Evolutionary conservation across 2,113 vertebrate genomes (phyloP).

Genomic region (Taxidea taxus): DNA sequence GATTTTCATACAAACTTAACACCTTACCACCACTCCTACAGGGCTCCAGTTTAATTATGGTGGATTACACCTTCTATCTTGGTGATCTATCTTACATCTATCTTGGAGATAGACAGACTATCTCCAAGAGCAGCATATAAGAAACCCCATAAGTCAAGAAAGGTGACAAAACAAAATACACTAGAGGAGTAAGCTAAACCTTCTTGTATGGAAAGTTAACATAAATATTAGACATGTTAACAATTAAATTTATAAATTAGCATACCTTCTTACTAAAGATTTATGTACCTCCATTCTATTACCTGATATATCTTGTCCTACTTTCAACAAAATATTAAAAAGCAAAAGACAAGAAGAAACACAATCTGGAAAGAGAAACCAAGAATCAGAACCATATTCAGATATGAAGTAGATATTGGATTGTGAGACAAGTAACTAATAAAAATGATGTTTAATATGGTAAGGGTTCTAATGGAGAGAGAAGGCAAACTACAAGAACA

Average conservation of each 20-base stretch:
- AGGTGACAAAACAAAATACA: neutral
- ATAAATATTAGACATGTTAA: neutral
- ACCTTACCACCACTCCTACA: neutral
- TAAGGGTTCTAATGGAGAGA: neutral
- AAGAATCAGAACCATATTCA: neutral
- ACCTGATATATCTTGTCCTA: neutral
- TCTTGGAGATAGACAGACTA: no score
- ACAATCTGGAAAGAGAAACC: neutral
- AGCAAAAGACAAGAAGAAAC: neutral
- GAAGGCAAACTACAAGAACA: neutral
- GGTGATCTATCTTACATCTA: no score
- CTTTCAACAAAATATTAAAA: neutral
- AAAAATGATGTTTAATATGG: neutral
- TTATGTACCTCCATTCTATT: neutral
- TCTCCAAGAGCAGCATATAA: neutral
- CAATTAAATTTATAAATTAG: neutral
- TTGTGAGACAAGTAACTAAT: neutral
- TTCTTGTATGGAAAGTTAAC: neutral
- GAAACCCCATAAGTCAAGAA: neutral
- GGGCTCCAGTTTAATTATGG: neutral
- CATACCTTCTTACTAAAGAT: neutral
- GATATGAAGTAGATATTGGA: neutral
- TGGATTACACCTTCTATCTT: neutral
- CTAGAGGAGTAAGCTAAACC: neutral
- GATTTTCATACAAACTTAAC: neutral